Evolutionary conservation across 2,113 vertebrate genomes (phyloP).

Genomic region (Ceratotherium simum): DNA sequence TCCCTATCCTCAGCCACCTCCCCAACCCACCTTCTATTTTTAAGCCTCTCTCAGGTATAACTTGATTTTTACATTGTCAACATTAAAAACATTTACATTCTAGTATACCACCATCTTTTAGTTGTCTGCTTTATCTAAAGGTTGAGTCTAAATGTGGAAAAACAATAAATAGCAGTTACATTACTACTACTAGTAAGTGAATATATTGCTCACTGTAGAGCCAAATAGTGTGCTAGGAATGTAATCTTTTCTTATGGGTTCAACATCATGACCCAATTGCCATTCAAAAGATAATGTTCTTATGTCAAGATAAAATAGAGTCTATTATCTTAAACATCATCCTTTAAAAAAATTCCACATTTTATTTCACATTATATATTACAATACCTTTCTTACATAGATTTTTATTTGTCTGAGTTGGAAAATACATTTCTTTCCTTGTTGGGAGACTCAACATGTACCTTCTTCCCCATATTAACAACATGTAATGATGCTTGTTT

Average conservation of each 20-base stretch:
- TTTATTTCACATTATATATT: background rate
- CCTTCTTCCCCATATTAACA: background rate
- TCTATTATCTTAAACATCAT: constrained; percentile 2
- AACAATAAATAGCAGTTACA: background rate
- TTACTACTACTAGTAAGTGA: background rate
- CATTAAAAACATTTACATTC: background rate
- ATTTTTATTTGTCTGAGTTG: background rate
- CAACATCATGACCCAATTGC: background rate
- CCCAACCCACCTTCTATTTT: background rate
- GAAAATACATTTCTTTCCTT: background rate
- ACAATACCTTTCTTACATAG: background rate
- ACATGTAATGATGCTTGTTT: background rate
- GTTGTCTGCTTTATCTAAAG: background rate
- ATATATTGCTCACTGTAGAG: background rate
- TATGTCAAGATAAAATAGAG: background rate
- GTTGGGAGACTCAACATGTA: background rate
- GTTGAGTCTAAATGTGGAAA: background rate
- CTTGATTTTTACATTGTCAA: background rate
- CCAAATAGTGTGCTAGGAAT: background rate
- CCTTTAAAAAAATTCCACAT: background rate
- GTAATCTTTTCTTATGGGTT: background rate
- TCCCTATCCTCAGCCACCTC: background rate
- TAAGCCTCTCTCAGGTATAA: background rate
- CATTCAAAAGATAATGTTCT: background rate
- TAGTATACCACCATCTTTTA: background rate